Base-by-base conservation (phyloP, 2,888 invertebrate genomes). In the Aporophyla lueneburgensis region DNA sequence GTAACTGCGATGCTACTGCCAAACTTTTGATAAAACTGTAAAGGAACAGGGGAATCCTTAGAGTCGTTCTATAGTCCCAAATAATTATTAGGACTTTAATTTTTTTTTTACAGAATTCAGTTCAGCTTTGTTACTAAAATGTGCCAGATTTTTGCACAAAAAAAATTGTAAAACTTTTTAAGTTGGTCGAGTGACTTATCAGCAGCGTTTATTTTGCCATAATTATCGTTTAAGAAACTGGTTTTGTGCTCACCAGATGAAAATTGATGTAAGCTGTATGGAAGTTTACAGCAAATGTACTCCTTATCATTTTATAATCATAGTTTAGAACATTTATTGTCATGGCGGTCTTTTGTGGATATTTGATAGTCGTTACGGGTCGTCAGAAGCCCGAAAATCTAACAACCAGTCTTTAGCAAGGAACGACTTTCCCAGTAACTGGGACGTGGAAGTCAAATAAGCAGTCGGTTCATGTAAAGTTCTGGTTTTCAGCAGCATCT, bases 21-120 rank as follows among this genome's bases (percentile, higher is more conserved):
- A 93, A 94, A 93, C 92, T 90, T 88, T 91, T 92, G 92, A 94
- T 94, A 93, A 93, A 93, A 94, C 89, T 91, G 87, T 89, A 74
- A 81, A 83, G 77, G 63, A 21, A 71, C 81, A 89, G 51, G 5
- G 76, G 85, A 86, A 82, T 27, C 70, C 71, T 19, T 88, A 63
- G 91, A 92, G 90, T 56, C 4, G 80, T 53, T 27, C 1, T 40
- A n/a, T 16, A 7, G 6, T 80, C 5, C 7, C 27, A 40, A 0
- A 40, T 43, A 0, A 40, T 43, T 21, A 16, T 40, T 24, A 27
- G 24, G 5, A 33, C 16, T 6, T 33, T 0, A 40, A 53, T 79
- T 79, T 0, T 33, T 79, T 51, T 61, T 0, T 24, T 4, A 27
- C 4, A 46, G 27, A 49, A 27, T 49, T 14, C 27, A 49, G 10